Percentiles rank a stretch among this genome's conserved stretches.
Conservation (phyloP, 2,797 vertebrate genomes). For the Neosilurus mollespiculum region DNA sequence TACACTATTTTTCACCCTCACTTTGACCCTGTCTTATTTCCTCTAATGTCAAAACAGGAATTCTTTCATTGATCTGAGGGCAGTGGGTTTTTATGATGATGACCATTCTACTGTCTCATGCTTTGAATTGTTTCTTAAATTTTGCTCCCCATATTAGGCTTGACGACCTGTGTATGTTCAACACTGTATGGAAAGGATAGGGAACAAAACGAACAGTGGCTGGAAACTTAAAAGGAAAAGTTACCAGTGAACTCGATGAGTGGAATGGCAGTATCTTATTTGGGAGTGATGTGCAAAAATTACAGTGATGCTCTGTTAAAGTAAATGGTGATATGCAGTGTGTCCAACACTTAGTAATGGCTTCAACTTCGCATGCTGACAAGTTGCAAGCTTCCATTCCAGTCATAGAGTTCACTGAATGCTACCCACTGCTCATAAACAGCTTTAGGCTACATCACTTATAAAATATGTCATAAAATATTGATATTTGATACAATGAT, state of each 20-base stretch:
- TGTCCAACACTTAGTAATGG: no score
- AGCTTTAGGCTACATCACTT: background rate
- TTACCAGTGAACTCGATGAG: no score
- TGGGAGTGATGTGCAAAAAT: no score
- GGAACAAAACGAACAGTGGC: background rate
- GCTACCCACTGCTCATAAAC: background rate
- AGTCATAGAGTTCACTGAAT: background rate
- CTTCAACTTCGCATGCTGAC: no score
- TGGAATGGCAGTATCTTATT: no score
- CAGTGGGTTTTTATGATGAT: constrained; percentile 31
- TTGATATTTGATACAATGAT: no score
- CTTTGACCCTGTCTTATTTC: constrained; percentile 14
- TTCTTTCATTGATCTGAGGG: constrained; percentile 41
- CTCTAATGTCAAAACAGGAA: constrained; percentile 27
- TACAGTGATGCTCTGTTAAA: no score
- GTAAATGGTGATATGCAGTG: no score
- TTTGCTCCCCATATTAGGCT: constrained; percentile 22
- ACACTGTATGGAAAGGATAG: background rate
- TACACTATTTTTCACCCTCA: constrained; percentile 3
- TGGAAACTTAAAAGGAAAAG: background rate
- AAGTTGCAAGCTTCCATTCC: no score
- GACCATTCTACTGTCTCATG: constrained; percentile 39
- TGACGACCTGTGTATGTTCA: constrained; percentile 22
- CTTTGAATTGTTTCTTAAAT: constrained; percentile 43
- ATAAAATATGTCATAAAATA: no score